Conservation (phyloP, 2,113 vertebrate genomes). For the Malurus elegans region DNA sequence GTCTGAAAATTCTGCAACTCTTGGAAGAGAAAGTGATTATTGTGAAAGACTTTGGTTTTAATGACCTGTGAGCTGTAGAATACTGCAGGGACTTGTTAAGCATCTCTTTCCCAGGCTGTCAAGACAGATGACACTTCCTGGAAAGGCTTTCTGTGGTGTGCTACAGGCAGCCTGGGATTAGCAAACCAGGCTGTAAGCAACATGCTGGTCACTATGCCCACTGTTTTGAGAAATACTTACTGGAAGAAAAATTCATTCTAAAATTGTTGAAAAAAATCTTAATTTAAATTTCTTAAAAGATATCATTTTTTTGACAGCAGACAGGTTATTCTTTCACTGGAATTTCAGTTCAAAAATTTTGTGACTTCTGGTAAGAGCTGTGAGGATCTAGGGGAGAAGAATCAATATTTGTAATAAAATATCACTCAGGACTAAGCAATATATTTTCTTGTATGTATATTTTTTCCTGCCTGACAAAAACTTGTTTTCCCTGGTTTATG, state of each 20-base stretch:
- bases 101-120: neutral
- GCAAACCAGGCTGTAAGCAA: neutral
- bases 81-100: neutral
- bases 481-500: neutral
- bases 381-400: neutral
- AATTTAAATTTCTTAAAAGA: neutral
- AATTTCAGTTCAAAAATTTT: neutral
- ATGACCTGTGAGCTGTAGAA: neutral
- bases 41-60: neutral
- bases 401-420: neutral
- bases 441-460: neutral
- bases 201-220: neutral
- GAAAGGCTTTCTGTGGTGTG: neutral
- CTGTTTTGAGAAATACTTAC: neutral
- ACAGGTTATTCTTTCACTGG: neutral
- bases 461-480: neutral
- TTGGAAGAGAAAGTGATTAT: neutral
- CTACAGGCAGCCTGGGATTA: neutral
- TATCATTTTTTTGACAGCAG: neutral
- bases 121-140: neutral
- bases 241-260: neutral
- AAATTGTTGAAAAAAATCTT: neutral
- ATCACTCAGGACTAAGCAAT: neutral
- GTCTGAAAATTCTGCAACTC: neutral
- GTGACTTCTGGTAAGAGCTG: neutral